Percentiles rank a stretch among this genome's conserved stretches.
phyloP scores from a whole-genome alignment of 2,888 invertebrate genomes.

The Hemithea aestivaria region DNA sequence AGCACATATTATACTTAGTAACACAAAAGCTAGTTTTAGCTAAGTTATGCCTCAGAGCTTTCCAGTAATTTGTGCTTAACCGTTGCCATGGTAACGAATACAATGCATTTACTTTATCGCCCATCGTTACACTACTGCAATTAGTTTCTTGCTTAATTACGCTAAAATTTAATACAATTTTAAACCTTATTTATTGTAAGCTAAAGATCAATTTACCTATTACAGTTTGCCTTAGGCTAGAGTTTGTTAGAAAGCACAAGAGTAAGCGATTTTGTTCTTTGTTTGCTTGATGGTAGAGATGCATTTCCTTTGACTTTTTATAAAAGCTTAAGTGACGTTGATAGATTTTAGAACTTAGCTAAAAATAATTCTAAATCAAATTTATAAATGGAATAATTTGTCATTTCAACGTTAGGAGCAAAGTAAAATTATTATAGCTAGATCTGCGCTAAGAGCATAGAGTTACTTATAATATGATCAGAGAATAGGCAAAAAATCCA shows the following conservation, averaged over 20 bases:
- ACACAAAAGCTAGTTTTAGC: too few relatives aligned
- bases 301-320: neutral
- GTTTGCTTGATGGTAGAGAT: slow-evolving; percentile 1
- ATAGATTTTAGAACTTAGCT: slow-evolving; percentile 7
- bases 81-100: slow-evolving; percentile 45
- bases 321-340: slow-evolving; percentile 1
- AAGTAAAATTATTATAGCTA: too few relatives aligned
- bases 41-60: neutral
- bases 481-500: too few relatives aligned
- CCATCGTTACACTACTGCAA: slow-evolving; percentile 44
- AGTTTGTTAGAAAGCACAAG: too few relatives aligned
- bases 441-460: too few relatives aligned
- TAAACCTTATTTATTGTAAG: too few relatives aligned
- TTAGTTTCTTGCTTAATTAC: slow-evolving; percentile 30
- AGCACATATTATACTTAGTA: neutral
- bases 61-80: slow-evolving; percentile 6
- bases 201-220: too few relatives aligned
- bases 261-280: slow-evolving; percentile 2
- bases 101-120: slow-evolving; percentile 48
- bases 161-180: neutral
- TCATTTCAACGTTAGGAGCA: too few relatives aligned
- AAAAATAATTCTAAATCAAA: neutral
- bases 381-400: too few relatives aligned
- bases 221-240: too few relatives aligned
- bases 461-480: too few relatives aligned